These are phyloP conservation scores for Mastomys coucha DNA, from an alignment of 2,113 vertebrate species.

Conservation along the genomic window DNA sequence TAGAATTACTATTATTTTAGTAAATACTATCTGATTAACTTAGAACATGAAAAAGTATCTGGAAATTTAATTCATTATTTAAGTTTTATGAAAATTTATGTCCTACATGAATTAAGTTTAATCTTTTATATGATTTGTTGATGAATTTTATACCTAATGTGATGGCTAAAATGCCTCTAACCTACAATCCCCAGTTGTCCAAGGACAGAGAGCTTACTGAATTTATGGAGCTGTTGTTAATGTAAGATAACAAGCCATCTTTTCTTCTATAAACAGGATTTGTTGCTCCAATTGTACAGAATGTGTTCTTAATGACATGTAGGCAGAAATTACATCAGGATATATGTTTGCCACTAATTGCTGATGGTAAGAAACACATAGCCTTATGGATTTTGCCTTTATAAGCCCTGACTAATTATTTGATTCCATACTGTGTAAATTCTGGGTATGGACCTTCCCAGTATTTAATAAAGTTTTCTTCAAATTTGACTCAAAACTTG, in stretches of 20 bases:
- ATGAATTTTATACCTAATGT: neutral
- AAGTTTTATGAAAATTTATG: neutral
- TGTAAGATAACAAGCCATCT: neutral
- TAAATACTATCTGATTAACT: neutral
- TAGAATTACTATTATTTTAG: neutral
- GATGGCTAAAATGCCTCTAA: neutral
- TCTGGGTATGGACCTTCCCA: neutral
- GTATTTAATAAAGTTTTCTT: neutral
- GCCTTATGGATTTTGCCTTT: neutral
- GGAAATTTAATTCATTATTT: neutral
- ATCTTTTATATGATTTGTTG: neutral
- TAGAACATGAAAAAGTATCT: neutral
- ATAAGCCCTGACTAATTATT: neutral
- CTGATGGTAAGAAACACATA: neutral
- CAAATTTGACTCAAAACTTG: neutral
- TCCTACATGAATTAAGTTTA: neutral
- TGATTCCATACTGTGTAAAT: neutral
- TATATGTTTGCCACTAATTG: too few relatives aligned
- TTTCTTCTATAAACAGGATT: neutral
- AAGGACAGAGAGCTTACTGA: neutral
- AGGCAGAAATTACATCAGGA: neutral
- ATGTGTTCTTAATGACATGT: too few relatives aligned
- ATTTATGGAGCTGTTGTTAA: neutral
- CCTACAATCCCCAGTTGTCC: neutral
- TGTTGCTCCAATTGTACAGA: neutral